A percentile compares a stretch with the other conserved stretches of the same genome.
Conservation (phyloP, 2,797 vertebrate species). For the Linurgus olivaceus region DNA sequence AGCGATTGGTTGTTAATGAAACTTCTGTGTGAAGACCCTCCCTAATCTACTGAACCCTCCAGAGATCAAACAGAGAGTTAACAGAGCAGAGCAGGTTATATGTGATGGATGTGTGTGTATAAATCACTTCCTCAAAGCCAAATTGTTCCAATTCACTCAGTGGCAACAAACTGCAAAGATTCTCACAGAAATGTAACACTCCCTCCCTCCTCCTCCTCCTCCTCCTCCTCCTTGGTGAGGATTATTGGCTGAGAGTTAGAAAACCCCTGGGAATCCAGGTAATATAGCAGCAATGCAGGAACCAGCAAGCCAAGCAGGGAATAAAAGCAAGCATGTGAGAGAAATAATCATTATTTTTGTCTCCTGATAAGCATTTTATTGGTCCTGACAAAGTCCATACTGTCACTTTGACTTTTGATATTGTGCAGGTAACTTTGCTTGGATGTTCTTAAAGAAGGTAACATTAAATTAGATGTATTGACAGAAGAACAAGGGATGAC, state of each 20-base stretch:
- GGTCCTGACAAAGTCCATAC: neutral
- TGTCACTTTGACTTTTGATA: neutral
- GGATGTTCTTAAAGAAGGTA: neutral
- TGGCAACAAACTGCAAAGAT: slow-evolving; percentile 57
- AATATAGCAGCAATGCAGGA: neutral
- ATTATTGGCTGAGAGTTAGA: neutral
- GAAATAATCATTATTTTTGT: neutral
- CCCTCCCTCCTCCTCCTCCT: neutral
- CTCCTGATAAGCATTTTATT: neutral
- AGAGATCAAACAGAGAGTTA: slow-evolving; percentile 72
- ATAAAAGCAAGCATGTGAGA: neutral
- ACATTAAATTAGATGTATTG: neutral
- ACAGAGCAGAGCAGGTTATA: slow-evolving; percentile 56
- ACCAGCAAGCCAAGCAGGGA: neutral
- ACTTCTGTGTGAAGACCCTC: slow-evolving; percentile 17
- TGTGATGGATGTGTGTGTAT: slow-evolving; percentile 27
- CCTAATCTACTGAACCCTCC: slow-evolving; percentile 56
- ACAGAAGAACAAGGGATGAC: neutral
- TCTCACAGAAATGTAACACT: slow-evolving; percentile 64
- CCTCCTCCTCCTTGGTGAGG: neutral
- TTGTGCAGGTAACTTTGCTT: neutral
- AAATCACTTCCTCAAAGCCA: slow-evolving; percentile 72
- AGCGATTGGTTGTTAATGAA: slow-evolving; percentile 41
- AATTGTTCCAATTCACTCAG: slow-evolving; percentile 64
- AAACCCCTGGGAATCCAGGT: slow-evolving; percentile 32